phyloP scores from a whole-genome alignment of 1,140 invertebrate species.

The Neodiprion lecontei region DNA sequence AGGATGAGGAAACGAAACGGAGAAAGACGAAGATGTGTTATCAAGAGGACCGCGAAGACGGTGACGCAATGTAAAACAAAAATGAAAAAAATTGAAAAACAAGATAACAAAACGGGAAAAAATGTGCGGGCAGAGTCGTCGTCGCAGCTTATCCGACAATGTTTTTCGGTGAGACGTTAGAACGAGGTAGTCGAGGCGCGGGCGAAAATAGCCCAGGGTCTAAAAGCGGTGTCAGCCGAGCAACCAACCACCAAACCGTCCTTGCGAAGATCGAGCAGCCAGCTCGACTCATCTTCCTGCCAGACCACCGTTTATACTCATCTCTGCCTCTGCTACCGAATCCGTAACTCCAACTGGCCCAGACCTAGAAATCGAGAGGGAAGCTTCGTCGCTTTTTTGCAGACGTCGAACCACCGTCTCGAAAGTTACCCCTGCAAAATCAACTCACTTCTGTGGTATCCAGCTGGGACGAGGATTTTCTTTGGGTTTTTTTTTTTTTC shows the following conservation, averaged over 20 bases:
- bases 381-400: not conserved
- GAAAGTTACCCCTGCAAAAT: no score
- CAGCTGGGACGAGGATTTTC: no score
- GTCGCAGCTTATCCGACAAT: constrained; percentile 25
- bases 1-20: no score
- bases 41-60: no score
- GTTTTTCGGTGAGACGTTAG: constrained; percentile 43
- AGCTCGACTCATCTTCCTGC: constrained; percentile 22
- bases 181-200: constrained; percentile 38
- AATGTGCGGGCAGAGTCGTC: constrained; percentile 34
- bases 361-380: not conserved
- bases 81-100: no score
- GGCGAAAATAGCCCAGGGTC: constrained; percentile 57
- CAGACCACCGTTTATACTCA: not conserved
- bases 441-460: no score
- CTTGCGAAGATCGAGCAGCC: constrained; percentile 30
- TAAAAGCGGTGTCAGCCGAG: constrained; percentile 54
- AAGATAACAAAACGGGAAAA: constrained; percentile 20
- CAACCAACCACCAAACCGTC: constrained; percentile 13
- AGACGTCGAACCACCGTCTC: not conserved
- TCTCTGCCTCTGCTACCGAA: not conserved
- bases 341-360: not conserved
- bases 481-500: no score
- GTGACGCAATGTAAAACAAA: no score
- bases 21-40: no score